Conservation (phyloP, 2,888 invertebrate species). For the Leptarthrus brevirostris region DNA sequence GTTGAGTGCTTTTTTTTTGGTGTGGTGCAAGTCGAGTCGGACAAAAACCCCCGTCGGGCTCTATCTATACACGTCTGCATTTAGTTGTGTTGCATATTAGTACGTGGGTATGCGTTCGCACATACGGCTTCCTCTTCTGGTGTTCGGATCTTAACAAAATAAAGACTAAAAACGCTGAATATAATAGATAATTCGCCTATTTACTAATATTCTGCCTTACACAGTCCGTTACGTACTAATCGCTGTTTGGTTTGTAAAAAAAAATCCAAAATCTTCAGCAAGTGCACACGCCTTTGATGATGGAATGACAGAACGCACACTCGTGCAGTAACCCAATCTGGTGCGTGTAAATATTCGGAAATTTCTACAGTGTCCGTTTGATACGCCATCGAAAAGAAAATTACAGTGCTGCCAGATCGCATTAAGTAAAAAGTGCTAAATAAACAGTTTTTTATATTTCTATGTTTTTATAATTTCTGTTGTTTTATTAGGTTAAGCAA, state of each 20-base stretch:
- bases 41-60: not conserved
- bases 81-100: not conserved
- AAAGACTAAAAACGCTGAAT: not conserved
- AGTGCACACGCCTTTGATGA: conserved; percentile 41
- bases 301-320: conserved; percentile 38
- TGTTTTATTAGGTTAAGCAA: conserved; percentile 10
- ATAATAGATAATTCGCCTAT: too few species aligned
- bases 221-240: too few species aligned
- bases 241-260: too few species aligned
- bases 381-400: not conserved
- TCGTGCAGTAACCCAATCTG: too few species aligned
- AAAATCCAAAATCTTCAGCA: not conserved
- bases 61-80: not conserved
- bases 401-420: conserved; percentile 34
- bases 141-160: not conserved
- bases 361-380: too few species aligned
- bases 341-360: too few species aligned
- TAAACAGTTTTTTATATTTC: conserved; percentile 5
- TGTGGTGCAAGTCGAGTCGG: conserved; percentile 2
- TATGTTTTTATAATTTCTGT: conserved; percentile 1
- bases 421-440: conserved; percentile 22
- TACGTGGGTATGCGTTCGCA: not conserved
- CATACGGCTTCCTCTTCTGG: not conserved
- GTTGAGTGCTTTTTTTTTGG: conserved; percentile 1
- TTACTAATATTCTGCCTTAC: too few species aligned